Evolutionary conservation across 2,888 invertebrate genomes (phyloP).

Genomic region (Synergus laeviventris): DNA sequence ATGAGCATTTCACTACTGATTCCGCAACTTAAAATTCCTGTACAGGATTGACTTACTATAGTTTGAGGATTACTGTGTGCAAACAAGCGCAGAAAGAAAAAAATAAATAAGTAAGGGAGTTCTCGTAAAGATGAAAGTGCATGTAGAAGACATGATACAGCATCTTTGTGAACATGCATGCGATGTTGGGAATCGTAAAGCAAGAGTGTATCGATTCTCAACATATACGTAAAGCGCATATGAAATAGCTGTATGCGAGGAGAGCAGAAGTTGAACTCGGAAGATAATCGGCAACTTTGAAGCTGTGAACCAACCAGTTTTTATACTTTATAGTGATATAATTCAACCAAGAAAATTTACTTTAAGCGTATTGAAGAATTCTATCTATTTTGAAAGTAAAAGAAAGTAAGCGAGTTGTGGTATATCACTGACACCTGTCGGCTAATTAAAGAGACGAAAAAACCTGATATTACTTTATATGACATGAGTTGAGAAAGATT

Average conservation of each 20-base stretch:
- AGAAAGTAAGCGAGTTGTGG: conserved; percentile 31
- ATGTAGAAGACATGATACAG: too few relatives aligned
- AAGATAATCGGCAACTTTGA: conserved; percentile 35
- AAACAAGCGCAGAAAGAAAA: too few relatives aligned
- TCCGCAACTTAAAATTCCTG: too few relatives aligned
- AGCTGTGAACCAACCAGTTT: conserved; percentile 24
- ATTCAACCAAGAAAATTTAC: conserved; percentile 19
- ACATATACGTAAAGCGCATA: conserved; percentile 17
- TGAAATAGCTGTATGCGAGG: conserved; percentile 23
- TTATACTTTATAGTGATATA: conserved; percentile 25
- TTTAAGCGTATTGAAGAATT: conserved; percentile 37
- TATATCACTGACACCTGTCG: conserved; percentile 34
- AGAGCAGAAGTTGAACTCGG: conserved; percentile 30
- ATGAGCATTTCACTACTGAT: too few relatives aligned
- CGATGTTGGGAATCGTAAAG: conserved; percentile 14
- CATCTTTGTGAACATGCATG: background rate
- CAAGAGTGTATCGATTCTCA: conserved; percentile 16
- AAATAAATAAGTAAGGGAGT: too few relatives aligned
- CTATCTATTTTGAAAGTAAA: conserved; percentile 36
- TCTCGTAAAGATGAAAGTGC: too few relatives aligned
- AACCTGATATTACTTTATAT: conserved; percentile 36
- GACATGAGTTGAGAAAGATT: conserved; percentile 19
- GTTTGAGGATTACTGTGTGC: too few relatives aligned
- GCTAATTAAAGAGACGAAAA: conserved; percentile 27
- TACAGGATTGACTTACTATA: too few relatives aligned